A percentile compares a stretch with the other conserved stretches of the same genome.
phyloP scores from a whole-genome alignment of 2,113 vertebrate species.

The Oreotrochilus melanogaster region DNA sequence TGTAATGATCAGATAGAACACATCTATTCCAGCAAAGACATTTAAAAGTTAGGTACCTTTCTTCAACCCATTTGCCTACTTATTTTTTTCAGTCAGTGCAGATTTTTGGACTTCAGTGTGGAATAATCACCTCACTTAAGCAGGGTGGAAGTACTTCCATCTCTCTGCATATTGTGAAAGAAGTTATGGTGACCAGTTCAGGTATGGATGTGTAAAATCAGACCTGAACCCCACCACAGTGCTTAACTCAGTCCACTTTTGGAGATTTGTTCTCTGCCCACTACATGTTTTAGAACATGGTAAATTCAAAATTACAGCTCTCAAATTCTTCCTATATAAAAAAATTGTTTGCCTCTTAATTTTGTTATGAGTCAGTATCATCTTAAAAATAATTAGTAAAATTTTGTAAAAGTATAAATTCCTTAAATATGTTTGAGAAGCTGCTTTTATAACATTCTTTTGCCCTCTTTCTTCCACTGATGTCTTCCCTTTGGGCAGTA shows the following conservation, averaged over 20 bases:
- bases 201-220: neutral
- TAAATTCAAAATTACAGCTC: neutral
- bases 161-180: neutral
- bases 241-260: neutral
- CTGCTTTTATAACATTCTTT: neutral
- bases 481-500: neutral
- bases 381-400: neutral
- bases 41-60: neutral
- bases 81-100: neutral
- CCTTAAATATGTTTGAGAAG: neutral
- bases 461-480: neutral
- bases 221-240: neutral
- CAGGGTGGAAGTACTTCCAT: neutral
- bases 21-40: neutral
- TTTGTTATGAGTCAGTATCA: neutral
- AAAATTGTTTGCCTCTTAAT: neutral
- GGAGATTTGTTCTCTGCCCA: neutral
- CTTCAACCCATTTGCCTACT: neutral
- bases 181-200: neutral
- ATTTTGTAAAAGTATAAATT: neutral
- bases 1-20: neutral
- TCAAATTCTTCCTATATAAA: neutral
- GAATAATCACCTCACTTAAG: neutral
- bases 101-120: neutral
- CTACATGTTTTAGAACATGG: neutral